phyloP scores from a whole-genome alignment of 2,113 vertebrate genomes.

The Phodopus roborovskii region DNA sequence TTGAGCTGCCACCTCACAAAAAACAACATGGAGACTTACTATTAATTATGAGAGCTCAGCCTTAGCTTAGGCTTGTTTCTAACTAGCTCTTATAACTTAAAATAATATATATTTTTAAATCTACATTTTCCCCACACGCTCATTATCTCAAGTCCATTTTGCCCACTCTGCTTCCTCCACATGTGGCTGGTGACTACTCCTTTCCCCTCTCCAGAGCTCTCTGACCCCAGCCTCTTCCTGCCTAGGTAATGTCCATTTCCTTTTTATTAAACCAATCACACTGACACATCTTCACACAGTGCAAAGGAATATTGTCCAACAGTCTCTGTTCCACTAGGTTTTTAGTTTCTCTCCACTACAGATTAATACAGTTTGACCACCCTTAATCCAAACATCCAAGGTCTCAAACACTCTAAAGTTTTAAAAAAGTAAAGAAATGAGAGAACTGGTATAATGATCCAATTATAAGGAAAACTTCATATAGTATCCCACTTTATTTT shows the following conservation, averaged over 20 bases:
- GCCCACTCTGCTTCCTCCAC: not conserved
- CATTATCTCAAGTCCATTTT: not conserved
- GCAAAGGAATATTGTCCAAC: not conserved
- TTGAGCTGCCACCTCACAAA: not conserved
- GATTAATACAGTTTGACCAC: not conserved
- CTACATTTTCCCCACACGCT: not conserved
- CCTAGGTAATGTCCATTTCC: not conserved
- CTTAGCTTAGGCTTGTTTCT: not conserved
- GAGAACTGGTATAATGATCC: not conserved
- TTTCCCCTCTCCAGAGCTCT: not conserved
- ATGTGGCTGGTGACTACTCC: not conserved
- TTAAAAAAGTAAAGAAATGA: not conserved
- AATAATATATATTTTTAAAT: not conserved
- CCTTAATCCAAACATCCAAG: not conserved
- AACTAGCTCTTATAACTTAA: not conserved
- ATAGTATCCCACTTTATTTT: not conserved
- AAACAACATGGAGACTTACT: not conserved
- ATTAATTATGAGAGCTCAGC: not conserved
- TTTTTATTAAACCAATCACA: not conserved
- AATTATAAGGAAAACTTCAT: not conserved
- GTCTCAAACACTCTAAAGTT: not conserved
- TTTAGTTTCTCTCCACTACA: not conserved
- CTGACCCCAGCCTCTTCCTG: not conserved
- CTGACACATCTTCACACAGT: not conserved
- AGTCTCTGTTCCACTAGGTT: not conserved